Percentiles rank a stretch among this genome's conserved stretches.
phyloP scores from a whole-genome alignment of 2,797 vertebrate species.

The Sebastes variabilis region DNA sequence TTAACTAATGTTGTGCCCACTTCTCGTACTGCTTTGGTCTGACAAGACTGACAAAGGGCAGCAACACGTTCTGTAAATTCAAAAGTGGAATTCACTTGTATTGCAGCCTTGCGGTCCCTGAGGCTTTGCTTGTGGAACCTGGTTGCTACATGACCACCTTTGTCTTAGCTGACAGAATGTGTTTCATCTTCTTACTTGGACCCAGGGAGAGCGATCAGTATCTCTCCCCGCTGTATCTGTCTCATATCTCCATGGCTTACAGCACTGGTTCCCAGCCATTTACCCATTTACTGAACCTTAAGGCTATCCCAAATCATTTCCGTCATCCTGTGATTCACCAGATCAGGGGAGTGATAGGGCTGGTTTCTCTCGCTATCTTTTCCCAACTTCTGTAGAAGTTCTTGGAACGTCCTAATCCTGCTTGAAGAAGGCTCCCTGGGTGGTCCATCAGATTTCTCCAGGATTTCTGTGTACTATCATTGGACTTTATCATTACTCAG shows the following conservation, averaged over 20 bases:
- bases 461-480: background rate
- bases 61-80: background rate
- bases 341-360: slow-evolving; percentile 45
- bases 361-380: slow-evolving; percentile 52
- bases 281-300: slow-evolving; percentile 34
- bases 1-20: background rate
- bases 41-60: background rate
- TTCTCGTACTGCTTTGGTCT: background rate
- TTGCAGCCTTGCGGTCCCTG: slow-evolving; percentile 14
- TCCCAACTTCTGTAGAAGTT: slow-evolving; percentile 23
- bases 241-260: slow-evolving; percentile 52
- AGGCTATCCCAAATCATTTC: slow-evolving; percentile 53
- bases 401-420: slow-evolving; percentile 39
- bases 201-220: slow-evolving; percentile 55
- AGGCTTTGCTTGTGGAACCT: slow-evolving; percentile 38
- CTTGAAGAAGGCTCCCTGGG: slow-evolving; percentile 44
- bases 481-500: slow-evolving; percentile 8
- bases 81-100: slow-evolving; percentile 15
- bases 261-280: slow-evolving; percentile 62
- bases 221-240: slow-evolving; percentile 60
- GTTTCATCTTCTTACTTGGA: slow-evolving; percentile 60
- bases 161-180: slow-evolving; percentile 55
- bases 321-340: slow-evolving; percentile 51
- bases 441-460: slow-evolving; percentile 48
- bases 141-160: slow-evolving; percentile 48